phyloP scores from a whole-genome alignment of 2,888 invertebrate species.

The Aporophyla nigra region DNA sequence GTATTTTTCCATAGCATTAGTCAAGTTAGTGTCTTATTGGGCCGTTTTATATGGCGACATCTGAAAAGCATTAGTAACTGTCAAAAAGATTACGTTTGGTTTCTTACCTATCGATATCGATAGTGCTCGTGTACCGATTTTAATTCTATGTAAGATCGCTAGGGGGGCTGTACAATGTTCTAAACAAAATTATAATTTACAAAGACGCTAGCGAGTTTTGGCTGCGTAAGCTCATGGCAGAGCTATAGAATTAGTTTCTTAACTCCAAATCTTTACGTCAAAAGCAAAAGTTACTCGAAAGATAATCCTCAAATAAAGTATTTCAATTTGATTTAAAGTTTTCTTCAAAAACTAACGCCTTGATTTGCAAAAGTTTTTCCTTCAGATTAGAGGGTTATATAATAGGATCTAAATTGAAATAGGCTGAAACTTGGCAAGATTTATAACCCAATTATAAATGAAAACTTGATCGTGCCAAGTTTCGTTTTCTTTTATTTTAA shows the following conservation, averaged over 20 bases:
- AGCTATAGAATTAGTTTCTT: not conserved
- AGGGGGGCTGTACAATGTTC: too few relatives aligned
- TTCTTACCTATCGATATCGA: too few relatives aligned
- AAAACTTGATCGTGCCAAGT: slow-evolving; percentile 26
- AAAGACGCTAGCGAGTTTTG: too few relatives aligned
- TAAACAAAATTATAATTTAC: too few relatives aligned
- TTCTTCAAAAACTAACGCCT: slow-evolving; percentile 31
- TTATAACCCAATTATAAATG: slow-evolving; percentile 42
- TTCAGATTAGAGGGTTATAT: slow-evolving; percentile 15
- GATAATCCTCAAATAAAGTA: slow-evolving; percentile 16
- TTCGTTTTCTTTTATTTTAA: slow-evolving; percentile 13
- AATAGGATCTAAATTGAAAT: slow-evolving; percentile 38
- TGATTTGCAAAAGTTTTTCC: slow-evolving; percentile 24
- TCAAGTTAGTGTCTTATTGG: too few relatives aligned
- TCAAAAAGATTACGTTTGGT: too few relatives aligned
- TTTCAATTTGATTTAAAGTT: slow-evolving; percentile 43
- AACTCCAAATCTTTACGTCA: slow-evolving; percentile 1
- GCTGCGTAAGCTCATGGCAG: too few relatives aligned
- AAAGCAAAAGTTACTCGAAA: slow-evolving; percentile 32
- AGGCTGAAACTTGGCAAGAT: slow-evolving; percentile 28
- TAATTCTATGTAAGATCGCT: too few relatives aligned
- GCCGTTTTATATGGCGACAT: too few relatives aligned
- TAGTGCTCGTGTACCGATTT: too few relatives aligned
- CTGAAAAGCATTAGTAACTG: too few relatives aligned
- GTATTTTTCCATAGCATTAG: too few relatives aligned